Percentiles rank a stretch among this genome's conserved stretches.
Conservation (phyloP, 2,888 invertebrate species). For the Tribolium freemani region DNA sequence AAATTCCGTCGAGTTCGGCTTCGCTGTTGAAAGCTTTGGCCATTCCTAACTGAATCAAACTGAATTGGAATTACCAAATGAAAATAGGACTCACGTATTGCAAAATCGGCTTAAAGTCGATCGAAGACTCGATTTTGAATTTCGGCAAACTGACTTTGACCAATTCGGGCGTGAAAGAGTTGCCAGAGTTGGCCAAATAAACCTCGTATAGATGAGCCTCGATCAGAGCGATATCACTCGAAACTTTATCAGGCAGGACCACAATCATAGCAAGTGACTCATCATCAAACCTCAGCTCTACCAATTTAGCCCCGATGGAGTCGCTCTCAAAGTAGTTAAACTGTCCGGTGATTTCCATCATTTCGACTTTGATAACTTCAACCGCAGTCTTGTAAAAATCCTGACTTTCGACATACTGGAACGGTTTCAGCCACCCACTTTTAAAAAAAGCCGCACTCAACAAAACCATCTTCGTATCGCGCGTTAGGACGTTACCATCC, state of each 20-base stretch:
- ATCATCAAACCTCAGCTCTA: background rate
- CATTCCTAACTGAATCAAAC: background rate
- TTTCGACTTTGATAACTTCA: background rate
- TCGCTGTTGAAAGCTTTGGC: background rate
- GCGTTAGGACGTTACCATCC: background rate
- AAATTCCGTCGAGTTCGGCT: background rate
- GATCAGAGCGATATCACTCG: background rate
- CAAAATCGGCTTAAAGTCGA: slow-evolving; percentile 3
- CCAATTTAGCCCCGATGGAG: background rate
- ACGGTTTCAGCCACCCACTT: background rate
- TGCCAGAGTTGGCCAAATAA: background rate
- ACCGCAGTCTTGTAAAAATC: background rate
- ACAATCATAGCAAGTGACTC: background rate
- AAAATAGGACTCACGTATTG: background rate
- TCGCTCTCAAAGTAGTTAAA: slow-evolving; percentile 7
- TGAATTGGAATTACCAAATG: background rate
- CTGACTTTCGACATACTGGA: background rate
- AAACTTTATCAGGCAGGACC: background rate
- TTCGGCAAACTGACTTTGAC: slow-evolving; percentile 9
- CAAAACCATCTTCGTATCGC: background rate
- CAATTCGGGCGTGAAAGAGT: background rate
- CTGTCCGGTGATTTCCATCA: background rate
- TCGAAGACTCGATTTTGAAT: background rate
- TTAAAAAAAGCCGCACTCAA: background rate
- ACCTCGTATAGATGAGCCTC: background rate